Conservation (phyloP, 1,140 invertebrate genomes). For the Saccostrea cuccullata region DNA sequence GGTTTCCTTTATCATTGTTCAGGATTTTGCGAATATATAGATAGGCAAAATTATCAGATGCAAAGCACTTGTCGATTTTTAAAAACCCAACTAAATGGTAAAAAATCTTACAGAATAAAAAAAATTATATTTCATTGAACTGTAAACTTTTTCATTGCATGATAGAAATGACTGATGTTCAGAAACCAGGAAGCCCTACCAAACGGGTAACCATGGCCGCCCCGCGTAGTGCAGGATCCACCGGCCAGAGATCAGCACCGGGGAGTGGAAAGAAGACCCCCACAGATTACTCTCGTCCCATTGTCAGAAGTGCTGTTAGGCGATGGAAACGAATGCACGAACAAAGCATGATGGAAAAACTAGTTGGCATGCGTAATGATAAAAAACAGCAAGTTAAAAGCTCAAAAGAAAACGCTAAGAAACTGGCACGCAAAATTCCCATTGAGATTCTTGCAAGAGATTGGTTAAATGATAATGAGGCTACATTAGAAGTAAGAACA, state of each 20-base stretch:
- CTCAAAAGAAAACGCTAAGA: slow-evolving; percentile 68
- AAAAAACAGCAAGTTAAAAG: slow-evolving; percentile 70
- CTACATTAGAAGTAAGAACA: slow-evolving; percentile 74
- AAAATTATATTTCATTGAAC: too few species aligned
- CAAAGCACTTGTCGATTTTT: too few species aligned
- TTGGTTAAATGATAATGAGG: slow-evolving; percentile 74
- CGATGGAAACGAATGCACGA: slow-evolving; percentile 75
- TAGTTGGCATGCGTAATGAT: slow-evolving; percentile 69
- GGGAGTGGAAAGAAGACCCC: slow-evolving; percentile 56
- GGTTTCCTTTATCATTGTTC: not conserved
- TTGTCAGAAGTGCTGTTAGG: slow-evolving; percentile 68
- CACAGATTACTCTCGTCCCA: slow-evolving; percentile 59
- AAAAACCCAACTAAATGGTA: too few species aligned
- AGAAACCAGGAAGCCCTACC: slow-evolving; percentile 57
- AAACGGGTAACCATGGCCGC: slow-evolving; percentile 60
- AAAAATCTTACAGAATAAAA: too few species aligned
- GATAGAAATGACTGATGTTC: slow-evolving; percentile 59
- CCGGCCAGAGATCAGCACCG: slow-evolving; percentile 42
- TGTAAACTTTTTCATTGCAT: not conserved
- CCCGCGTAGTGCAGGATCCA: slow-evolving; percentile 47
- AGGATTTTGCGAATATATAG: too few species aligned
- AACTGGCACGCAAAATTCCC: slow-evolving; percentile 76
- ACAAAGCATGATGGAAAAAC: slow-evolving; percentile 74
- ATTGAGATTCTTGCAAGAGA: slow-evolving; percentile 76
- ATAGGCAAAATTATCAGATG: too few species aligned